Conservation (phyloP, 2,113 vertebrate species). For the Tachuris rubrigastra region DNA sequence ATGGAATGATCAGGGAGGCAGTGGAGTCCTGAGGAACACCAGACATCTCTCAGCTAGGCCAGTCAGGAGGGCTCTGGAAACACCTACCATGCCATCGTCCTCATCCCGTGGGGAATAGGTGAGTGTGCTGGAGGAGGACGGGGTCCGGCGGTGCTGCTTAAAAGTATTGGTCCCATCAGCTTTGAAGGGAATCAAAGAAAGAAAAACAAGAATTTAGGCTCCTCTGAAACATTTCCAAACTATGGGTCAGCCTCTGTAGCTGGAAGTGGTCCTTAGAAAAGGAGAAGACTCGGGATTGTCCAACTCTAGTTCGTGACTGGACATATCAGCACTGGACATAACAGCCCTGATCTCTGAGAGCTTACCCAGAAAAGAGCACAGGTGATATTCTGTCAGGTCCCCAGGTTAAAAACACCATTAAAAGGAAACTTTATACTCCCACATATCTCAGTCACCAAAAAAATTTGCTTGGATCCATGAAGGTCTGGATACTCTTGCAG, state of each 20-base stretch:
- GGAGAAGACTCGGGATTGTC: neutral
- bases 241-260: neutral
- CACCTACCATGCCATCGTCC: conserved; percentile 92
- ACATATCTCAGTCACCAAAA: neutral
- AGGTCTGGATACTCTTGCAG: neutral
- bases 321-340: neutral
- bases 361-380: neutral
- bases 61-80: neutral
- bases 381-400: neutral
- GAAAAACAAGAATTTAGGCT: neutral
- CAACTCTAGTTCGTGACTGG: neutral
- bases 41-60: neutral
- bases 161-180: conserved; percentile 86
- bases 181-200: conserved; percentile 21
- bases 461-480: neutral
- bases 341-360: neutral
- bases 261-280: neutral
- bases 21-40: neutral
- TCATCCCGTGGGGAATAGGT: conserved; percentile 92
- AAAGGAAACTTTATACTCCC: neutral
- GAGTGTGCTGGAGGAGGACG: conserved; percentile 92
- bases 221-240: neutral
- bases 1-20: neutral
- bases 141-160: conserved; percentile 93
- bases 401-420: neutral